Evolutionary conservation across 2,797 vertebrate genomes (phyloP).

Genomic region (Gastrophryne carolinensis): DNA sequence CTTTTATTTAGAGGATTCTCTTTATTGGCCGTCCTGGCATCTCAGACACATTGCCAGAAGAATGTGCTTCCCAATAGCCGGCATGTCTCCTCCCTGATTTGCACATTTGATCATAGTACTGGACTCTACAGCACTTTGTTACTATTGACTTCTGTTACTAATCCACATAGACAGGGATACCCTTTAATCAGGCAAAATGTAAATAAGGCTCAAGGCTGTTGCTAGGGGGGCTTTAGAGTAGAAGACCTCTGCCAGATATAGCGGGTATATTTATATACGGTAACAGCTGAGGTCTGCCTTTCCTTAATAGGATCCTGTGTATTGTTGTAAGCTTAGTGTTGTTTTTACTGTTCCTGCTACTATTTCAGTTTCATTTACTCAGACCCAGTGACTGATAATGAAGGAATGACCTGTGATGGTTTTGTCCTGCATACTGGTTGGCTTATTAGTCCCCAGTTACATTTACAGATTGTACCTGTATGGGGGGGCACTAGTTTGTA

Average conservation of each 20-base stretch:
- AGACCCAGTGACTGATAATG: neutral
- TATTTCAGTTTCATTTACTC: neutral
- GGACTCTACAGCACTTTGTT: neutral
- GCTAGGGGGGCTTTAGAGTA: neutral
- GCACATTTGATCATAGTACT: neutral
- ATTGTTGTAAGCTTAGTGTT: neutral
- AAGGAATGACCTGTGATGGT: neutral
- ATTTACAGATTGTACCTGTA: too few relatives aligned
- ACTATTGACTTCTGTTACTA: neutral
- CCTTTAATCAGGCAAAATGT: slow-evolving; percentile 37
- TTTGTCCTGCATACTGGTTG: too few relatives aligned
- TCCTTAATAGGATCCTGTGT: slow-evolving; percentile 26
- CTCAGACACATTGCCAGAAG: neutral
- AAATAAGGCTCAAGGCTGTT: slow-evolving; percentile 16
- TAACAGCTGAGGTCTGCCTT: neutral
- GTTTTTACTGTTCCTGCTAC: neutral
- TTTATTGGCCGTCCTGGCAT: neutral
- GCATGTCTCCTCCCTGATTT: neutral
- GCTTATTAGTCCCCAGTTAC: too few relatives aligned
- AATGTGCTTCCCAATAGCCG: neutral
- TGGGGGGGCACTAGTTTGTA: too few relatives aligned
- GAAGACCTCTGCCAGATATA: neutral
- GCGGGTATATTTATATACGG: slow-evolving; percentile 1
- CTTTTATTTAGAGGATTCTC: neutral
- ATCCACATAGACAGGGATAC: neutral